These are phyloP conservation scores for Hydractinia symbiolongicarpus DNA, from an alignment of 30 jellyfish, hydroid and myxozoan genomes.

Conservation along the genomic window DNA sequence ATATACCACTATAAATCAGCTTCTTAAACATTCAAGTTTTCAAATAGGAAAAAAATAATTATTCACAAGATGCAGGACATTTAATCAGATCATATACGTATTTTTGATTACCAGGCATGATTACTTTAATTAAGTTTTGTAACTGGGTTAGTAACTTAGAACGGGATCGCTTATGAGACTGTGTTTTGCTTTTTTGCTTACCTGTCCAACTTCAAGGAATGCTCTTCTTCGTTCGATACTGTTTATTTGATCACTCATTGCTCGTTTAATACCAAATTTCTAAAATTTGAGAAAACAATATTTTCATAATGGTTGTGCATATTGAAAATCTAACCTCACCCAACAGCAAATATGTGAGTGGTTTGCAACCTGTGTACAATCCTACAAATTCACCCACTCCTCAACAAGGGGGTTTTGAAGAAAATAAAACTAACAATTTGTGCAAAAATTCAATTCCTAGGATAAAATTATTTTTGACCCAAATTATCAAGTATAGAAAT, in stretches of 20 bases:
- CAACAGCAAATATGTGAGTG: no score
- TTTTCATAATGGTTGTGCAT: not conserved
- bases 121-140: no score
- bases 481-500: not conserved
- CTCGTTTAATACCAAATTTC: slow-evolving; percentile 27
- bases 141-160: not conserved
- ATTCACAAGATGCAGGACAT: not conserved
- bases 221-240: slow-evolving; percentile 60
- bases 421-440: no score
- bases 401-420: no score
- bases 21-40: no score
- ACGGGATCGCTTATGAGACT: not conserved
- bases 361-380: no score
- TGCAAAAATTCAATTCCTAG: no score
- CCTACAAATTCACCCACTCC: no score
- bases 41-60: not conserved
- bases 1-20: no score
- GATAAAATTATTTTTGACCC: not conserved
- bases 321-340: no score
- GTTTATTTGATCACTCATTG: slow-evolving; percentile 26
- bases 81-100: no score
- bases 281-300: not conserved
- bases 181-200: slow-evolving; percentile 3
- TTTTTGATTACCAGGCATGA: no score
- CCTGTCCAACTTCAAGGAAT: slow-evolving; percentile 92